phyloP scores from a whole-genome alignment of 2,113 vertebrate species.

The Macroglossus sobrinus region DNA sequence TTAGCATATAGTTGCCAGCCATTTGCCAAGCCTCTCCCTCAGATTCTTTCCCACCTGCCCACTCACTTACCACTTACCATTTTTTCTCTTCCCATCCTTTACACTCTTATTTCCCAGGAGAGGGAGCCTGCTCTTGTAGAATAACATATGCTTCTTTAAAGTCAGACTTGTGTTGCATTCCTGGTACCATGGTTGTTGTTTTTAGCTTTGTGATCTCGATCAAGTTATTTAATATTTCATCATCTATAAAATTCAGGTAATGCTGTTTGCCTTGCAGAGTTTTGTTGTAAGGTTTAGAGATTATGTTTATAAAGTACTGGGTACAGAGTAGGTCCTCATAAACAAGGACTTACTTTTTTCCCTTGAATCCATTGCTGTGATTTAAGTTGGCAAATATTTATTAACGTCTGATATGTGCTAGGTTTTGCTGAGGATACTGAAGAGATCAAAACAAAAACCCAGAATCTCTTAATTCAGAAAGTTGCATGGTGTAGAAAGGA shows the following conservation, averaged over 20 bases:
- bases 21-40: background rate
- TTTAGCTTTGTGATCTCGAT: constrained; percentile 24
- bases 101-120: background rate
- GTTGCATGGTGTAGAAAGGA: background rate
- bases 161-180: background rate
- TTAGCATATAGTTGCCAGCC: background rate
- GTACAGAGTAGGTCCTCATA: background rate
- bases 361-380: background rate
- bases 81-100: background rate
- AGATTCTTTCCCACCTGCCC: background rate
- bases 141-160: background rate
- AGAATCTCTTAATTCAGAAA: constrained; percentile 24
- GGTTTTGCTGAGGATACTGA: constrained; percentile 1
- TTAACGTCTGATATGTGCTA: background rate
- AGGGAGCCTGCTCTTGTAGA: background rate
- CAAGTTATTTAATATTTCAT: constrained; percentile 26
- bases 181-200: background rate
- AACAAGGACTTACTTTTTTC: background rate
- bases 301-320: constrained; percentile 7
- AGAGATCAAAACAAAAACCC: constrained; percentile 4
- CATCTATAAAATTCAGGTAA: constrained; percentile 20
- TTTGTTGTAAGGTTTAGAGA: constrained; percentile 17
- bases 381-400: constrained; percentile 39
- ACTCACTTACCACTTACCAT: background rate
- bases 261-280: background rate